These are phyloP conservation scores for Eremophila alpestris DNA, from an alignment of 2,797 vertebrate genomes.

Conservation along the genomic window DNA sequence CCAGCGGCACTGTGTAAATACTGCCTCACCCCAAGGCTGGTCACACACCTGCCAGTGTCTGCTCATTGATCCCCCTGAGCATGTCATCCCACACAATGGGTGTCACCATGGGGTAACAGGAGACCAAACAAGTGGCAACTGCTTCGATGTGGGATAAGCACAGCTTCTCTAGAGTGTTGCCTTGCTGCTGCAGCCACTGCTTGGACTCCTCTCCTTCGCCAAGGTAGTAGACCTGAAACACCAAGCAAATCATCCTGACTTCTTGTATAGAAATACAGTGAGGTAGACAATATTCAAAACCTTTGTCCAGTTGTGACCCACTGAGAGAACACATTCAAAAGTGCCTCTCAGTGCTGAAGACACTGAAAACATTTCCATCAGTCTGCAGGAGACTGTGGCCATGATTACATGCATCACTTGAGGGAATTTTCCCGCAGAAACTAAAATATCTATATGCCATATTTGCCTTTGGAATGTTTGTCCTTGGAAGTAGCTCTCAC, in stretches of 20 bases:
- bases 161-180: constrained; percentile 79
- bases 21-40: background rate
- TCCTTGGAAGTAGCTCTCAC: background rate
- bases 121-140: constrained; percentile 79
- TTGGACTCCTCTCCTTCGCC: constrained; percentile 90
- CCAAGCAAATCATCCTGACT: background rate
- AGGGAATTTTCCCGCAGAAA: background rate
- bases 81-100: constrained; percentile 96
- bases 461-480: background rate
- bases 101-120: constrained; percentile 77
- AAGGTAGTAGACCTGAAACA: constrained; percentile 88
- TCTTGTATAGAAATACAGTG: background rate
- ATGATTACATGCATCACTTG: background rate
- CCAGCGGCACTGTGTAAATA: background rate
- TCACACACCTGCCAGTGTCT: constrained; percentile 84
- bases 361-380: background rate
- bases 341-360: background rate
- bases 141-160: constrained; percentile 87
- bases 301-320: background rate
- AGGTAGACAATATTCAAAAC: background rate
- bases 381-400: background rate
- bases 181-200: constrained; percentile 80
- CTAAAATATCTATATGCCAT: background rate
- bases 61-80: constrained; percentile 85
- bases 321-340: background rate